These are phyloP conservation scores for Chrysolina americana DNA, from an alignment of 2,888 invertebrate species.

Conservation along the genomic window DNA sequence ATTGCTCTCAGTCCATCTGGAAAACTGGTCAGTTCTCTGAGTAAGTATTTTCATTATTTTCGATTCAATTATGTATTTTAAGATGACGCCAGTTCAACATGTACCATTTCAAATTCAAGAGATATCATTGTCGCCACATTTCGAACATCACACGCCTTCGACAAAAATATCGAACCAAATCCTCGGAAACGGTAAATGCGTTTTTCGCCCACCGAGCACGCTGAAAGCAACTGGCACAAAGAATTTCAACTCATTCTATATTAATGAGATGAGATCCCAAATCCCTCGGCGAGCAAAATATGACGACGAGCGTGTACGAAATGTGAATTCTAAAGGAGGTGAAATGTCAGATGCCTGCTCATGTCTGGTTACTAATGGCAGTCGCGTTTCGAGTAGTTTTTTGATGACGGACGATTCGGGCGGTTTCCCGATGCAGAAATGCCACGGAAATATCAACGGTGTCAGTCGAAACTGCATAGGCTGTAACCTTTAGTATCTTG, in stretches of 20 bases:
- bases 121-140: no score
- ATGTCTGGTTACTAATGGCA: background rate
- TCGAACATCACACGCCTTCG: background rate
- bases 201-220: background rate
- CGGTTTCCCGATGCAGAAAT: no score
- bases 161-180: background rate
- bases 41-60: no score
- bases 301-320: background rate
- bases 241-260: background rate
- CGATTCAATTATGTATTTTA: no score
- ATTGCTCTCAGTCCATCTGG: no score
- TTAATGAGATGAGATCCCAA: background rate
- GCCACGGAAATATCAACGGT: no score
- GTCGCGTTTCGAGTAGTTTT: background rate
- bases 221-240: background rate
- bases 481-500: no score
- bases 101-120: no score
- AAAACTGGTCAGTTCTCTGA: no score
- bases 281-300: background rate
- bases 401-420: no score
- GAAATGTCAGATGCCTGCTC: background rate
- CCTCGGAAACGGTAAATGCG: background rate
- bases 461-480: no score
- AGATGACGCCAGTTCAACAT: no score
- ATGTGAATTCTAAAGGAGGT: background rate